Conservation (phyloP, 2,113 vertebrate genomes). For the Oophaga pumilio region DNA sequence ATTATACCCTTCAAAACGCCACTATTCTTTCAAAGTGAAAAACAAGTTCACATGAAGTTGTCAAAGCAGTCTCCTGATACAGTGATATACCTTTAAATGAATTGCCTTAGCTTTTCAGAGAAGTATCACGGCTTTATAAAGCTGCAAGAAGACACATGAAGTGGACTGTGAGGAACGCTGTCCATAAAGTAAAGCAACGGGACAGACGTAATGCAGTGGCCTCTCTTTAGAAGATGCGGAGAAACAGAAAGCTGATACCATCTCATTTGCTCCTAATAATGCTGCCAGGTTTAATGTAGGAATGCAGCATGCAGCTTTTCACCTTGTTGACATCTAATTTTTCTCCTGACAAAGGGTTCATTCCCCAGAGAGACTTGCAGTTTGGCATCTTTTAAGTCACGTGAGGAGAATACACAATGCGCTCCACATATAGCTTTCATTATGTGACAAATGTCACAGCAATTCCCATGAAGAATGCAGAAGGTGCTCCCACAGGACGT, state of each 20-base stretch:
- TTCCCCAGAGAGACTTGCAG: slow-evolving; percentile 65
- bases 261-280: slow-evolving; percentile 66
- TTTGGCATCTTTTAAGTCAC: slow-evolving; percentile 65
- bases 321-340: slow-evolving; percentile 70
- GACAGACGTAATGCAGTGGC: slow-evolving; percentile 12
- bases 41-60: neutral
- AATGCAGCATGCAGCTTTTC: slow-evolving; percentile 67
- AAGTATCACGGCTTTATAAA: neutral
- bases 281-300: slow-evolving; percentile 65
- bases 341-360: slow-evolving; percentile 70
- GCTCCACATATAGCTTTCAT: slow-evolving; percentile 58
- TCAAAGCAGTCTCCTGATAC: neutral
- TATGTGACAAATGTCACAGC: slow-evolving; percentile 65
- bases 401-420: slow-evolving; percentile 64
- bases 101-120: neutral
- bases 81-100: neutral
- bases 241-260: slow-evolving; percentile 64
- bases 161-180: neutral
- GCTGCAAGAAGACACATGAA: slow-evolving; percentile 5
- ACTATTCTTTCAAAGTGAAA: neutral
- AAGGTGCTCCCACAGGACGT: slow-evolving; percentile 66
- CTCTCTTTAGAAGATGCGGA: slow-evolving; percentile 55
- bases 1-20: neutral
- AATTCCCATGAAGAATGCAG: slow-evolving; percentile 35
- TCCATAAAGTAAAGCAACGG: neutral